A percentile compares a stretch with the other conserved stretches of the same genome.
phyloP scores from a whole-genome alignment of 2,888 invertebrate genomes.

The Rhagium mordax region DNA sequence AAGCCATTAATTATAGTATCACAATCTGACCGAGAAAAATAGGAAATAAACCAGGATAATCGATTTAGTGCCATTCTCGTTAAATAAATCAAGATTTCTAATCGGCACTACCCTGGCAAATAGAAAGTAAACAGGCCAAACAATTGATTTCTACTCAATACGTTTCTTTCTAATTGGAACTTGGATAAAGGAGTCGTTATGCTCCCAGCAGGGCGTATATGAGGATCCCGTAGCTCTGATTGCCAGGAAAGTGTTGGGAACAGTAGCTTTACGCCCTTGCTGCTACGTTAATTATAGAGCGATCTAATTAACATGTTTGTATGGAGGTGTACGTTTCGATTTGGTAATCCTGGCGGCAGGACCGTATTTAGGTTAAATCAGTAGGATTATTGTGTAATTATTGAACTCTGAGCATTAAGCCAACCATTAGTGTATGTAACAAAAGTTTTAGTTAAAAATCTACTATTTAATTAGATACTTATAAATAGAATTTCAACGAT shows the following conservation, averaged over 20 bases:
- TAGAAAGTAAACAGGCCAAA: neutral
- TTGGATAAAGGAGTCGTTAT: neutral
- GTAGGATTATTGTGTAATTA: neutral
- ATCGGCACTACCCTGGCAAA: neutral
- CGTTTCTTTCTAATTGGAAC: slow-evolving; percentile 2
- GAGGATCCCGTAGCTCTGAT: neutral
- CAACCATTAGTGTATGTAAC: too few relatives aligned
- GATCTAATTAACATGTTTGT: slow-evolving; percentile 21
- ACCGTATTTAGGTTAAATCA: neutral
- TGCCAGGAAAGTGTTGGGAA: slow-evolving; percentile 17
- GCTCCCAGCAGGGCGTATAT: neutral
- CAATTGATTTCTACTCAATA: neutral
- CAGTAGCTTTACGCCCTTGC: slow-evolving; percentile 28
- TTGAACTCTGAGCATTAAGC: too few relatives aligned
- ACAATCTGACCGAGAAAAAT: neutral
- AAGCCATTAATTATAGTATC: too few relatives aligned
- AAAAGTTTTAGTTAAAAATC: too few relatives aligned
- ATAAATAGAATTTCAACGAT: too few relatives aligned
- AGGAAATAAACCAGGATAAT: neutral
- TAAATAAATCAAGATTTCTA: neutral
- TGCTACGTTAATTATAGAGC: slow-evolving; percentile 23
- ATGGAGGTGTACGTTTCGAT: slow-evolving; percentile 12
- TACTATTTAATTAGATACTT: too few relatives aligned
- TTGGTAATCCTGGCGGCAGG: neutral
- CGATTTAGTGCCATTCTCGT: neutral